Base-by-base conservation (phyloP, 2,797 vertebrate genomes). In the Leptatherina wallacei region DNA sequence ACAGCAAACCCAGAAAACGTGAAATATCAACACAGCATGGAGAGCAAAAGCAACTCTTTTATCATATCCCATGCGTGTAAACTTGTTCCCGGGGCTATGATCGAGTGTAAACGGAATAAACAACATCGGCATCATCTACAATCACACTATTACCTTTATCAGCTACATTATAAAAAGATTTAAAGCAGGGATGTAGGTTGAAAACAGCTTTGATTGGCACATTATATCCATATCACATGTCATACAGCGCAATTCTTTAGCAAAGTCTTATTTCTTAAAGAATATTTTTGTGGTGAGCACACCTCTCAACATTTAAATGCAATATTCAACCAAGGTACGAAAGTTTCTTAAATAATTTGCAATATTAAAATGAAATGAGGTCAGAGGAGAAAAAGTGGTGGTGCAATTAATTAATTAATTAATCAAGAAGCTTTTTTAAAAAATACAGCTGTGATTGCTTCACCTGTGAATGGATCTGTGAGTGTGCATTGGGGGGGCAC, bases 1-100 rank as follows among this genome's bases (percentile, higher is more conserved):
- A 95, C 94, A 94, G 94, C 95, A 92, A 95, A 94, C 92, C 92
- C 89, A 90, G 82, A 81, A 87, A 92, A 89, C 77, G 82, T 90
- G 91, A 91, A 89, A 88, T 89, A 88, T 80, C 73, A 80, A 86
- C 83, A 85, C 77, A 16, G 81, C 83, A 87, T 88, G 80, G 73
- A 84, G 87, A 85, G 83, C 75, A 83, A 75, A 83, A 79, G 42
- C 69, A 82, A 83, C 49, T 59, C 77, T 85, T 87, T 84, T 78
- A 56, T 78, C 66, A 80, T 61, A 29, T 54, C 65, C 88, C 77
- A 77, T 85, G 73, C 52, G 75, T 40, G 20, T 57, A 89, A 86
- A 83, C 67, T 63, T 59, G 56, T 77, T 65, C 35, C 84, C 67
- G 54, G 68, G 81, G 63, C 76, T 63, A 79, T 67, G 81, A 77